Conservation (phyloP, 2,113 vertebrate species). For the Morone chrysops region DNA sequence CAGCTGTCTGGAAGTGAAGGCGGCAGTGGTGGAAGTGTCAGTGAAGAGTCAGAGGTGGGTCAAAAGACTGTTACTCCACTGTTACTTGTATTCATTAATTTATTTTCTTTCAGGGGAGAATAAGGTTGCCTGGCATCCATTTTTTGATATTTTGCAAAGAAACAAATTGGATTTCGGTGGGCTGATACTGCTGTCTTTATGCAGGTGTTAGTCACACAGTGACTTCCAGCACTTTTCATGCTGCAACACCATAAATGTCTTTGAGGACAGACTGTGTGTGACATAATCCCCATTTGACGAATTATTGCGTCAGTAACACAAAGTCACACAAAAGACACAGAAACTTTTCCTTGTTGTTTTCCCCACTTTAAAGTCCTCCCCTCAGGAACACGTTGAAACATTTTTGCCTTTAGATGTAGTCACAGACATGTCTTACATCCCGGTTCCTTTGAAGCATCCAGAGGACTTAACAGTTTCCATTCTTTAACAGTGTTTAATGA, state of each 20-base stretch:
- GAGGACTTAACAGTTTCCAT: not conserved
- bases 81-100: too few species aligned
- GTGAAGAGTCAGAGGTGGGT: conserved; percentile 63
- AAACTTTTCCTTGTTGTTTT: not conserved
- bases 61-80: not conserved
- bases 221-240: not conserved
- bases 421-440: too few species aligned
- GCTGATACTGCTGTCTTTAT: too few species aligned
- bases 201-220: not conserved
- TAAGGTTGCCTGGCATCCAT: too few species aligned
- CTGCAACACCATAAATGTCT: not conserved
- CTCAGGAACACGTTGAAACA: not conserved
- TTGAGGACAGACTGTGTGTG: not conserved
- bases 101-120: too few species aligned
- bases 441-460: not conserved
- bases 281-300: too few species aligned
- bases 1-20: conserved; percentile 48
- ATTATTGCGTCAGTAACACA: not conserved
- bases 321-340: not conserved
- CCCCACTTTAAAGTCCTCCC: not conserved
- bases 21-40: conserved; percentile 31
- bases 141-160: too few species aligned
- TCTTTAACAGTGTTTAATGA: not conserved
- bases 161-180: too few species aligned
- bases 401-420: too few species aligned